Evolutionary conservation across 2,888 invertebrate species (phyloP).

Genomic region (Apodemia duryi): DNA sequence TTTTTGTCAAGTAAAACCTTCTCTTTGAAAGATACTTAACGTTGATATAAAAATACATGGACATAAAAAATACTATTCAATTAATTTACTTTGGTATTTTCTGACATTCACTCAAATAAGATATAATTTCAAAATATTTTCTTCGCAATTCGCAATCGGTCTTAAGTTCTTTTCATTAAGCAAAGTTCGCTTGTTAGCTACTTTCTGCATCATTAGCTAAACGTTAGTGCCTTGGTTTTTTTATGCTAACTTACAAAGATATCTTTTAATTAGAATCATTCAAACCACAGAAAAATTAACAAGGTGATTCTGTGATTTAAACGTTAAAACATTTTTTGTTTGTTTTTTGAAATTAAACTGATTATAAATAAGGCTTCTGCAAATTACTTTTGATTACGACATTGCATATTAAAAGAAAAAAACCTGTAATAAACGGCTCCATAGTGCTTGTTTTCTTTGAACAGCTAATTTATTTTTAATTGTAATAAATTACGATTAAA

Average conservation of each 20-base stretch:
- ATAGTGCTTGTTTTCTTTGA: too few species aligned
- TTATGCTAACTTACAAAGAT: constrained; percentile 30
- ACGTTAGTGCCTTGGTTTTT: constrained; percentile 43
- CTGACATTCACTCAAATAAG: not conserved
- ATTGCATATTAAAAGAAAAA: too few species aligned
- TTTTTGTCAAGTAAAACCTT: too few species aligned
- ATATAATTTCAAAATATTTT: constrained; percentile 1
- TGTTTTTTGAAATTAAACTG: constrained; percentile 72
- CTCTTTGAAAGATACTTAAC: too few species aligned
- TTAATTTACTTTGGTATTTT: not conserved
- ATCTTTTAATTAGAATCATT: constrained; percentile 66
- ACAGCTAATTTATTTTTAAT: too few species aligned
- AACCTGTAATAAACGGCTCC: too few species aligned
- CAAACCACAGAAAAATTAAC: constrained; percentile 34
- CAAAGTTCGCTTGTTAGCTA: constrained; percentile 18
- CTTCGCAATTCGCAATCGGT: not conserved
- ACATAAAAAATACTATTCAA: not conserved
- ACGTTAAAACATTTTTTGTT: constrained; percentile 65
- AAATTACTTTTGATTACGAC: too few species aligned
- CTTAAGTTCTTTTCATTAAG: constrained; percentile 5
- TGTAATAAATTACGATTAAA: too few species aligned
- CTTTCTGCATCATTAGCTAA: constrained; percentile 30
- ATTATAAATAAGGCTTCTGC: constrained; percentile 22
- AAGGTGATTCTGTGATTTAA: too few species aligned
- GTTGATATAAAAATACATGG: too few species aligned